phyloP scores from a whole-genome alignment of 2,888 invertebrate genomes.

The Teleiodes luculella region DNA sequence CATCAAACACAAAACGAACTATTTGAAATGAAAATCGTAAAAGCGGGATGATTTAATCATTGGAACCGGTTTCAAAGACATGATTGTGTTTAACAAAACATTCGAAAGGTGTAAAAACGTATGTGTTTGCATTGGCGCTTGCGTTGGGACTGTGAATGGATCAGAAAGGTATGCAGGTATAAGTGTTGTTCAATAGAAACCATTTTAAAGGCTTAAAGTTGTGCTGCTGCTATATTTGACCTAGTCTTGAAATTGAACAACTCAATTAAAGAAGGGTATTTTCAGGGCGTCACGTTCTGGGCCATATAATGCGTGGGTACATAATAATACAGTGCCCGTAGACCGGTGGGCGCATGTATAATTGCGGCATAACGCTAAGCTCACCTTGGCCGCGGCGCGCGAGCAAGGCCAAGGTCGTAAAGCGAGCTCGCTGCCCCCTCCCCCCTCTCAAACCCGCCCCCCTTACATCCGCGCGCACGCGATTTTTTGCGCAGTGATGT shows the following conservation, averaged over 20 bases:
- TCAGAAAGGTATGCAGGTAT: background rate
- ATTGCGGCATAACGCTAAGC: conserved; percentile 59
- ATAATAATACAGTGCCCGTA: conserved; percentile 39
- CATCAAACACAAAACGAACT: background rate
- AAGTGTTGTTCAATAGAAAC: background rate
- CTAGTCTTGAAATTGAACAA: no score
- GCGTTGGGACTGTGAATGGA: background rate
- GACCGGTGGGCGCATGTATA: conserved; percentile 73
- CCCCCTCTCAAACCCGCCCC: conserved; percentile 25
- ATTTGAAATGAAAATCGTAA: conserved; percentile 19
- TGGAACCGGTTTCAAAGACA: conserved; percentile 37
- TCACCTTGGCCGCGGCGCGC: conserved; percentile 70
- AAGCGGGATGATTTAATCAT: conserved; percentile 33
- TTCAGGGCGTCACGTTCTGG: background rate
- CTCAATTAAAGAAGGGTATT: no score
- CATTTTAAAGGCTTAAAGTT: background rate
- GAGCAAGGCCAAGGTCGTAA: conserved; percentile 73
- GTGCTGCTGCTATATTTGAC: background rate
- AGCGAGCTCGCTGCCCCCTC: conserved; percentile 30
- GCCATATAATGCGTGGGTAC: background rate
- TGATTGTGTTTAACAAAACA: conserved; percentile 27
- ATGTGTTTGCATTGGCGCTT: conserved; percentile 40
- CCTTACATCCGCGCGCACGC: conserved; percentile 40
- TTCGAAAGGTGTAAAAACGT: conserved; percentile 45
- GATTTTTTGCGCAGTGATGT: conserved; percentile 74